These are phyloP conservation scores for Lysandra coridon DNA, from an alignment of 2,888 invertebrate genomes.

Conservation along the genomic window DNA sequence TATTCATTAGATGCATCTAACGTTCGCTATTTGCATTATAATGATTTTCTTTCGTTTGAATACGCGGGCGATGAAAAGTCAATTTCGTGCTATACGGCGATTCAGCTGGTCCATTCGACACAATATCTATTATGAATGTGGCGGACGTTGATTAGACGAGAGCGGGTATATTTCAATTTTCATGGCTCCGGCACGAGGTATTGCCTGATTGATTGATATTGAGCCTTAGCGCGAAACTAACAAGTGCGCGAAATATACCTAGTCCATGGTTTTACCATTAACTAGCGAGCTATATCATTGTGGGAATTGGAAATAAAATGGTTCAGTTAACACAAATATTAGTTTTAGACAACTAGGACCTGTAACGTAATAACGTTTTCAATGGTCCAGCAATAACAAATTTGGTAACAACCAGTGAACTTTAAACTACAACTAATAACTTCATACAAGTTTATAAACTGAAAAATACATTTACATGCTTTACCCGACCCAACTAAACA, in stretches of 20 bases:
- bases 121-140: slow-evolving; percentile 69
- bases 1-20: slow-evolving; percentile 7
- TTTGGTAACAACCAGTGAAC: too few species aligned
- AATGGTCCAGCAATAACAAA: too few species aligned
- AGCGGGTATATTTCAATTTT: slow-evolving; percentile 68
- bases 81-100: slow-evolving; percentile 41
- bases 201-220: slow-evolving; percentile 71
- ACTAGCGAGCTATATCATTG: not conserved
- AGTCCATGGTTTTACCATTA: slow-evolving; percentile 1
- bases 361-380: too few species aligned
- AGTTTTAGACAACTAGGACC: not conserved
- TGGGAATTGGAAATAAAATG: not conserved
- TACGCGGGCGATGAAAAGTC: slow-evolving; percentile 6
- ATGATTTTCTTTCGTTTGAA: slow-evolving; percentile 17
- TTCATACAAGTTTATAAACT: too few species aligned
- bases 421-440: too few species aligned
- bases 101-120: slow-evolving; percentile 62
- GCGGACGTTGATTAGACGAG: slow-evolving; percentile 63
- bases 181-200: slow-evolving; percentile 51
- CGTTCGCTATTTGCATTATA: slow-evolving; percentile 15
- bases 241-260: slow-evolving; percentile 33
- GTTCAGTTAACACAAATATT: not conserved
- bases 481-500: too few species aligned
- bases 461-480: too few species aligned
- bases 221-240: slow-evolving; percentile 38